Evolutionary conservation across 2,113 vertebrate species (phyloP).

Genomic region (Grantiella picta): DNA sequence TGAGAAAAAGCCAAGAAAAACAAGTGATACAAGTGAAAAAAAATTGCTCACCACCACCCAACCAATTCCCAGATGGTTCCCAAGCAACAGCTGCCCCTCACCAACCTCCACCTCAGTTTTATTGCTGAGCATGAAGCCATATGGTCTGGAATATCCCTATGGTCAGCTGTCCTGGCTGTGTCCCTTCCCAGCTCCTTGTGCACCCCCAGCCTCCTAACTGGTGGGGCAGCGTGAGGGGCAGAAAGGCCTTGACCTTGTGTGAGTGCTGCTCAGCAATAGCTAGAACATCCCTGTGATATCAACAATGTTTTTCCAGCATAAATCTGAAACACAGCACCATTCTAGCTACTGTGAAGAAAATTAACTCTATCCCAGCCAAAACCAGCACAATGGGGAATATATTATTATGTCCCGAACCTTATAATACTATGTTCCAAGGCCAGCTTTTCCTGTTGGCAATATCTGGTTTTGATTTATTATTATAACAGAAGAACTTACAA

Average conservation of each 20-base stretch:
- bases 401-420: neutral
- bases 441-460: neutral
- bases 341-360: neutral
- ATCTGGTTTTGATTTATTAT: neutral
- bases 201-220: accelerated
- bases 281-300: neutral
- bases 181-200: neutral
- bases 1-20: neutral
- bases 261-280: neutral
- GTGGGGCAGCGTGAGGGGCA: accelerated
- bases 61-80: accelerated
- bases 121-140: neutral
- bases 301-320: neutral
- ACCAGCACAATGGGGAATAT: neutral
- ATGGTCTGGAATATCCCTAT: neutral
- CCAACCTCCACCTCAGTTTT: neutral
- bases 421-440: neutral
- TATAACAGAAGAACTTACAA: neutral
- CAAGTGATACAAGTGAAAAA: neutral
- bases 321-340: neutral
- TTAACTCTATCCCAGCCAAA: neutral
- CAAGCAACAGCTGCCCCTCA: neutral
- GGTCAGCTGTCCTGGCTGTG: neutral
- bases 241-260: neutral
- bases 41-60: neutral